Evolutionary conservation across 2,888 invertebrate genomes (phyloP).

Genomic region (Teinopalpus imperialis): DNA sequence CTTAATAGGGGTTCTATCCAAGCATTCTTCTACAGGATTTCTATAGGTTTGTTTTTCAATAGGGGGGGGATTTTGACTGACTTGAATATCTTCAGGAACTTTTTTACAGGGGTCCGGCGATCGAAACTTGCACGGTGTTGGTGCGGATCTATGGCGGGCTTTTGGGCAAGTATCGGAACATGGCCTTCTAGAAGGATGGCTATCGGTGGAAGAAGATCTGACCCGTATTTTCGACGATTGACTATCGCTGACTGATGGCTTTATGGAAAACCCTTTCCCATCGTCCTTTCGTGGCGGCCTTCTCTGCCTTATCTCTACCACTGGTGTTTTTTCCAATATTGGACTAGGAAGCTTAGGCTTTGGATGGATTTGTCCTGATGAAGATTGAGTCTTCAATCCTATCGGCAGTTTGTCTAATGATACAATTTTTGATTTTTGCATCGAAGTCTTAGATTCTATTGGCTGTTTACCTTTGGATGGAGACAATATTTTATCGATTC

Average conservation of each 20-base stretch:
- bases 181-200: conserved; percentile 1
- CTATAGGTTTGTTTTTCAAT: no score
- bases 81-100: no score
- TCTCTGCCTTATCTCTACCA: no score
- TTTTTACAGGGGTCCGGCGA: not conserved
- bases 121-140: not conserved
- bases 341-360: no score
- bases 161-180: not conserved
- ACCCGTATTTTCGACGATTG: conserved; percentile 3
- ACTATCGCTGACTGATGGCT: conserved; percentile 3
- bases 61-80: no score
- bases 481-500: conserved; percentile 2
- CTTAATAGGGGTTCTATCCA: no score
- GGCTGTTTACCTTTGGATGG: conserved; percentile 1
- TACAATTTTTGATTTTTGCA: conserved; percentile 2
- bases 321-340: no score
- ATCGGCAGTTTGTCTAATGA: not conserved
- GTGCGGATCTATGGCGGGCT: conserved; percentile 15
- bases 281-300: conserved; percentile 1
- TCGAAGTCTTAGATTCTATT: not conserved
- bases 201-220: conserved; percentile 10
- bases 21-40: no score
- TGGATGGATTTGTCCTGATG: no score
- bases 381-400: not conserved
- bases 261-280: not conserved